These are phyloP conservation scores for Salvelinus namaycush DNA, from an alignment of 2,113 vertebrate genomes.

Conservation along the genomic window DNA sequence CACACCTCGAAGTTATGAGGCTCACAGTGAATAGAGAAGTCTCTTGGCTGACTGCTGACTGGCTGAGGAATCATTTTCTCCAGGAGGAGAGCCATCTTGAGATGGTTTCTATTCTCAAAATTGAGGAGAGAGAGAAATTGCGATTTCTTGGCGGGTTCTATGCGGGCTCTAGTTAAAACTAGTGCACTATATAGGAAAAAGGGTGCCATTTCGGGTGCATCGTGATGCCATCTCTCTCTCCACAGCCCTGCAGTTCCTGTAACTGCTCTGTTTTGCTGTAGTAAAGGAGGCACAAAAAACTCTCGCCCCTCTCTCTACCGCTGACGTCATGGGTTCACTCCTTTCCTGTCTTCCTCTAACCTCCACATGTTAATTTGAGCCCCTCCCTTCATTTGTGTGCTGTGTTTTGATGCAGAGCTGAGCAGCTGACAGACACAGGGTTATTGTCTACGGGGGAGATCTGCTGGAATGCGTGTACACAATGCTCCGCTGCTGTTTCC, in stretches of 20 bases:
- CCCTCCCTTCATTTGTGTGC: not conserved
- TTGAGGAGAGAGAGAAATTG: not conserved
- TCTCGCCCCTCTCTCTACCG: not conserved
- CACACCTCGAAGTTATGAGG: not conserved
- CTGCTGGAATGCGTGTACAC: not conserved
- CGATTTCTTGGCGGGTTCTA: not conserved
- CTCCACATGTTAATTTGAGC: not conserved
- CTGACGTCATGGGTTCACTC: not conserved
- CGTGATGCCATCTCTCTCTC: not conserved
- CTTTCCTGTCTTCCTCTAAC: not conserved
- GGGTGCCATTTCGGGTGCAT: too few species aligned
- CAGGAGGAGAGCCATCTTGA: not conserved
- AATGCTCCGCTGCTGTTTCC: not conserved
- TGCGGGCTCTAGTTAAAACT: not conserved
- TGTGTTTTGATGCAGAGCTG: not conserved
- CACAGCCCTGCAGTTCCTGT: not conserved
- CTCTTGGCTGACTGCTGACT: not conserved
- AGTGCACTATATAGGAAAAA: too few species aligned
- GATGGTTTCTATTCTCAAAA: not conserved
- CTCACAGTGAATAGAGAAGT: not conserved
- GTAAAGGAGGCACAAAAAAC: not conserved
- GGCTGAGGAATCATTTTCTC: not conserved
- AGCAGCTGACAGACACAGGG: not conserved
- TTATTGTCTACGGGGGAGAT: not conserved
- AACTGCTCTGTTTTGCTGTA: not conserved